Evolutionary conservation across 1,140 invertebrate species (phyloP), one percentile per base, ranked within the genome.

Genomic region (Anagrus nilaparvatae): DNA sequence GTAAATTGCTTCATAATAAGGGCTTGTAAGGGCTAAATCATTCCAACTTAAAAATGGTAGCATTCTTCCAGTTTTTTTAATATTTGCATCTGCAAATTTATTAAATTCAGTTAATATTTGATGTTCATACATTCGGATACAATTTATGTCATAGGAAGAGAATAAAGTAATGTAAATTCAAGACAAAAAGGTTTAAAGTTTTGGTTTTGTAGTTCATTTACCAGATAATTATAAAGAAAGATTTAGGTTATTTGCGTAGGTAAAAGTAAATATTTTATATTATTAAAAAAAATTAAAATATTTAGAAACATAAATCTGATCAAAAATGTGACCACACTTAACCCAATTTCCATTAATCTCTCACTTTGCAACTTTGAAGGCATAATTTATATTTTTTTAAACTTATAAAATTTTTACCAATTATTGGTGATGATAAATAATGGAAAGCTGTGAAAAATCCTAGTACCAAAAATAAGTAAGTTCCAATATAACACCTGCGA

Each of bases 1-100:
- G 28, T 48, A 54, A 27, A 41, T 28, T 10, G 46, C 44, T 41
- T 59, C 57, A 24, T 54, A 57, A 41, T 51, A 55, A 1, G 57
- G 55, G 5, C 48, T 52, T 40, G 44, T 40, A 4, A 53, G 47
- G 25, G 51, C 42, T 7, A 52, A 33, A 43, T 53, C 32, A 37
- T 51, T 47, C 25, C 47, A 55, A 23, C 53, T 42, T 30, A 43
- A 36, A 30, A 56, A 55, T 1, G 55, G 49, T 16, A 58, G 48
- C 13, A 20, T 29, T 44, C 50, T 45, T 17, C 51, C 40, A 0
- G 49, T 20, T 9, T 5, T 12, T 32, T 49, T 41, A 25, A 33
- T 38, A 3, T 35, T 44, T 4, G 12, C 3, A 5, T 28, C 35
- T 46, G 47, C 46, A 44, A 29, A 27, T 12, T 28, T 9, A 9